Evolutionary conservation across 2,113 vertebrate species (phyloP), one percentile per base, ranked within the genome.

Genomic region (Rostratula benghalensis): DNA sequence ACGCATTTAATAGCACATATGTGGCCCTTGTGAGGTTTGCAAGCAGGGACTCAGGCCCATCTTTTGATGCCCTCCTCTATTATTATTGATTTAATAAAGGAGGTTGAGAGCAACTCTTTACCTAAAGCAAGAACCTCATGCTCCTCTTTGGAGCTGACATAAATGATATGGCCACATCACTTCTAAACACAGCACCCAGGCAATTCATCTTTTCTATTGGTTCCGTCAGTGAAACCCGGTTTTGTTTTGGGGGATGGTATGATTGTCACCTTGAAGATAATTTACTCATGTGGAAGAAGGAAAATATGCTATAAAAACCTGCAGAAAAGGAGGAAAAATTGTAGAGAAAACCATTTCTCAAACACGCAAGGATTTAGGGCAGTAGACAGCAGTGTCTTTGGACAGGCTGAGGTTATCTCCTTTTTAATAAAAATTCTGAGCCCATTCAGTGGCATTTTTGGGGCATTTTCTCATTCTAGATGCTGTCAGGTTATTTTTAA

Each of bases 401-500:
- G 41, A 48, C 23, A 83, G 16, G 43, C 41, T 90, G 35, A 31
- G 0, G 3, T 70, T 59, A 28, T 45, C 43, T 60, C 63, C 18
- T 69, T 61, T 93, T 79, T 48, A 43, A 54, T 54, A 71, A 68
- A 69, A 85, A 57, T 80, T 83, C 67, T 83, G 59, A 64, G n/a
- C 28, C 41, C n/a, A 61, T 84, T 92, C 76, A 57, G 43, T 87
- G 21, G 16, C 43, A 41, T 51, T 87, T 87, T 91, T 94, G 69
- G 69, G 8, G 10, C 46, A 71, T 93, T 91, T 95, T 63, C 31
- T 90, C 41, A 73, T 80, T 80, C 53, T 56, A 78, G 50, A 46
- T 12, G 57, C 4, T 33, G 28, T 64, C 68, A 89, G 35, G 59
- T 87, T 93, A 93, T 70, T 96, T 97, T 94, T 95, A 87, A 96